Evolutionary conservation across 1,140 invertebrate species (phyloP), one percentile per base, ranked within the genome.

Genomic region (Hyposmocoma kahamanoa): DNA sequence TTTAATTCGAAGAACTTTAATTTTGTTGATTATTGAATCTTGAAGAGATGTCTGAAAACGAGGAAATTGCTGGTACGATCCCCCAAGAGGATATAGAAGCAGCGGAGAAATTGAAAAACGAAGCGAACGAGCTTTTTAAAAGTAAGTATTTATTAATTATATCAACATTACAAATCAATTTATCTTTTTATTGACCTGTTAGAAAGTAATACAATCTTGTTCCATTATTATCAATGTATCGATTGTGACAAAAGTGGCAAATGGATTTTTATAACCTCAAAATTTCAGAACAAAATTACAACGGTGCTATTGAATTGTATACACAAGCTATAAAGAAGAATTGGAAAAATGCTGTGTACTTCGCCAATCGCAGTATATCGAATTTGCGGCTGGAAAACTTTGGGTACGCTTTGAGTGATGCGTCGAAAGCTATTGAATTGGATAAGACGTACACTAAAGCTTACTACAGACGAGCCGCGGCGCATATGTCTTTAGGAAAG

Each of bases 401-500:
- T 87, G 97, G 97, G 20, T 96, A 94, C 80, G 97, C 97, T 0
- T 82, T 99, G 26, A 87, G 84, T 21, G 98, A 99, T 90, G 98
- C 98, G 5, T 91, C 94, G 0, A 94, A 94, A 79, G 94, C 98
- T 1, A 94, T 99, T 36, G 92, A 96, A 83, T 70, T 97, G 42
- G 96, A 99, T 86, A 93, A 90, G 59, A 90, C 89, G 28, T 99
- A 99, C 85, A 88, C 98, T 4, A 99, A 99, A 87, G 97, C 95
- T 10, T 95, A 94, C 67, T 99, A 99, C 82, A 92, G 98, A 72
- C 88, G 98, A 76, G 98, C 98, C 0, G 96, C 95, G 0, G 95
- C 98, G 26, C 92, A 98, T 65, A 99, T 99, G 97, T 96, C 97
- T 21, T 84, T 99, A 60, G 97, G 97, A 54, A 99, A 98, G 88